Evolutionary conservation across 2,797 vertebrate species (phyloP).

Genomic region (Falco berigora): DNA sequence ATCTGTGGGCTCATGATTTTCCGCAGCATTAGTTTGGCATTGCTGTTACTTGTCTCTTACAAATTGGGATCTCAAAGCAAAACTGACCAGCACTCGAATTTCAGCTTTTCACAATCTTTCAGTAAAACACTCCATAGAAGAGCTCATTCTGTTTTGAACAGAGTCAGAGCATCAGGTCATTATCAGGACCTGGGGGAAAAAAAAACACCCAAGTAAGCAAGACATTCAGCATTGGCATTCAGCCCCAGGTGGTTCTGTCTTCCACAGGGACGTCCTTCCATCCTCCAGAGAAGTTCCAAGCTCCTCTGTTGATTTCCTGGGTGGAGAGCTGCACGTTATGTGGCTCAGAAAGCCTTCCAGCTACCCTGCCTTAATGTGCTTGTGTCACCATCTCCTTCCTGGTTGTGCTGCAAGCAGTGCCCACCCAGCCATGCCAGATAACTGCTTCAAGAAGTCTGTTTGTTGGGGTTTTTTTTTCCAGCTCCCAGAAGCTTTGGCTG

Average conservation of each 20-base stretch:
- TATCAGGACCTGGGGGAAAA: not conserved
- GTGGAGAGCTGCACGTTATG: not conserved
- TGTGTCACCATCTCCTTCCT: not conserved
- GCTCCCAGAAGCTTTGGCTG: not conserved
- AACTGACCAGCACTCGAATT: not conserved
- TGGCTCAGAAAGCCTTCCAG: not conserved
- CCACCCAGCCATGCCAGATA: not conserved
- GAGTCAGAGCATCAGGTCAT: not conserved
- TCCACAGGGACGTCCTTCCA: not conserved
- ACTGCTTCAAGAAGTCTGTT: not conserved
- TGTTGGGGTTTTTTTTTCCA: not conserved
- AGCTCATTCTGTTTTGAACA: not conserved
- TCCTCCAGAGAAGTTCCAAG: not conserved
- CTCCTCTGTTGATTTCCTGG: not conserved
- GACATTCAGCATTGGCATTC: not conserved
- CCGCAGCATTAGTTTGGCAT: not conserved
- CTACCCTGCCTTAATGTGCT: not conserved
- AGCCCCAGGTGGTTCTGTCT: not conserved
- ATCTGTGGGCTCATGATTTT: not conserved
- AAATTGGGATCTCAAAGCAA: not conserved
- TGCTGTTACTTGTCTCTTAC: not conserved
- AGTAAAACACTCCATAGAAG: not conserved
- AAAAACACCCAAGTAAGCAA: not conserved
- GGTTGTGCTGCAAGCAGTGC: not conserved
- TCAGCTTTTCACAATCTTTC: not conserved